These are phyloP conservation scores for Tyria jacobaeae DNA, from an alignment of 2,888 invertebrate genomes.

Conservation along the genomic window DNA sequence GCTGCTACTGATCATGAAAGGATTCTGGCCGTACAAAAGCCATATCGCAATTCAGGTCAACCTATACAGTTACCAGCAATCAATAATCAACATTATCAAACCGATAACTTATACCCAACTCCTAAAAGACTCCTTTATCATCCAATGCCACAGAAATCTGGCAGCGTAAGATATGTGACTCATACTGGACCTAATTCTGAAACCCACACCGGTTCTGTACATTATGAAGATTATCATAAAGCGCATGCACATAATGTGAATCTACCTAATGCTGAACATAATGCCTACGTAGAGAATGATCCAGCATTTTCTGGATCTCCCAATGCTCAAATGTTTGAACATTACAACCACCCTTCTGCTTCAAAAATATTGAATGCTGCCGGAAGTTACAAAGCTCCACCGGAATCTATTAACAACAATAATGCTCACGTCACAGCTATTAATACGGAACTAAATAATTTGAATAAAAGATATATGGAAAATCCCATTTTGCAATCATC, in stretches of 20 bases:
- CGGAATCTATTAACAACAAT: not conserved
- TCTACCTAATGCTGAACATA: not conserved
- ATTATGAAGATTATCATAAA: constrained; percentile 15
- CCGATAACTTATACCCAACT: not conserved
- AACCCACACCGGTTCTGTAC: not conserved
- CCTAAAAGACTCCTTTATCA: constrained; percentile 10
- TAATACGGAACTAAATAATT: constrained; percentile 2
- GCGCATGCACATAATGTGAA: constrained; percentile 1
- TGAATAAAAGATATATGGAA: not conserved
- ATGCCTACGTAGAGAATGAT: constrained; percentile 2
- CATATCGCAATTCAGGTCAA: constrained; percentile 16
- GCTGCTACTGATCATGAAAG: constrained; percentile 1
- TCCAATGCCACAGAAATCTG: constrained; percentile 13
- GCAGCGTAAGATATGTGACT: constrained; percentile 9
- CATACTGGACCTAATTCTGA: not conserved
- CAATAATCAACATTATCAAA: constrained; percentile 8
- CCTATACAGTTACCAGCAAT: not conserved
- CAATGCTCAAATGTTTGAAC: not conserved
- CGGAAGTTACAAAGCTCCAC: not conserved
- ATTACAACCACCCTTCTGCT: constrained; percentile 6
- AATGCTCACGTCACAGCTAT: not conserved
- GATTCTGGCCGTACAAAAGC: constrained; percentile 15
- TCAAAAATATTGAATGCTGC: not conserved
- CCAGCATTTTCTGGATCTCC: not conserved
- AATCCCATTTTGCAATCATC: not conserved